Base-by-base conservation (phyloP, 2,797 vertebrate species). In the Triplophysa yarkandensis region DNA sequence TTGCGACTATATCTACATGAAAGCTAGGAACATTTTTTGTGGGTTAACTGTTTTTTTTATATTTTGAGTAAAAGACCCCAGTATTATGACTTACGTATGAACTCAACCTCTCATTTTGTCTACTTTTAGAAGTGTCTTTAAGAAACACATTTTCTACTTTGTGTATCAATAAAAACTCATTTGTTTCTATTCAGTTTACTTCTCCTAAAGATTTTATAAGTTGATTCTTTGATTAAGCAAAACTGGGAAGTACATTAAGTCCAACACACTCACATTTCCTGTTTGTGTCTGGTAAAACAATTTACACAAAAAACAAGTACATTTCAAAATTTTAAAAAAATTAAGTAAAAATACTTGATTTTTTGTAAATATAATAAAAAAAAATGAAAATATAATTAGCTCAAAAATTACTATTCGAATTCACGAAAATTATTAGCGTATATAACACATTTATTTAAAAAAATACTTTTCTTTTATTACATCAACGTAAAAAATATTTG, bases 251-350 rank as follows among this genome's bases (percentile, higher is more conserved):
- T 44, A n/a, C 25, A 57, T 21, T 32, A 70, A 60, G 14, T 34
- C 55, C 62, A 19, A 61, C 30, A 61, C 48, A 30, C 57, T 67
- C n/a, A n/a, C n/a, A n/a, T n/a, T n/a, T n/a, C n/a, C n/a, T n/a
- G n/a, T n/a, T n/a, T n/a, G n/a, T n/a, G n/a, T n/a, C n/a, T n/a
- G n/a, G n/a, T n/a, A n/a, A n/a, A n/a, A n/a, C n/a, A n/a, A n/a
- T n/a, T n/a, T n/a, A n/a, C n/a, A n/a, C n/a, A n/a, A n/a, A n/a
- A n/a, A n/a, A n/a, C n/a, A n/a, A n/a, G n/a, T n/a, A n/a, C n/a
- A n/a, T n/a, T n/a, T n/a, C n/a, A n/a, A n/a, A n/a, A n/a, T n/a
- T n/a, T n/a, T n/a, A n/a, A n/a, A n/a, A n/a, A n/a, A n/a, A n/a
- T n/a, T n/a, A n/a, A n/a, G n/a, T n/a, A n/a, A n/a, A n/a, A n/a